These are phyloP conservation scores for Polypterus bichir DNA, from an alignment of 2,113 vertebrate species.

Conservation along the genomic window DNA sequence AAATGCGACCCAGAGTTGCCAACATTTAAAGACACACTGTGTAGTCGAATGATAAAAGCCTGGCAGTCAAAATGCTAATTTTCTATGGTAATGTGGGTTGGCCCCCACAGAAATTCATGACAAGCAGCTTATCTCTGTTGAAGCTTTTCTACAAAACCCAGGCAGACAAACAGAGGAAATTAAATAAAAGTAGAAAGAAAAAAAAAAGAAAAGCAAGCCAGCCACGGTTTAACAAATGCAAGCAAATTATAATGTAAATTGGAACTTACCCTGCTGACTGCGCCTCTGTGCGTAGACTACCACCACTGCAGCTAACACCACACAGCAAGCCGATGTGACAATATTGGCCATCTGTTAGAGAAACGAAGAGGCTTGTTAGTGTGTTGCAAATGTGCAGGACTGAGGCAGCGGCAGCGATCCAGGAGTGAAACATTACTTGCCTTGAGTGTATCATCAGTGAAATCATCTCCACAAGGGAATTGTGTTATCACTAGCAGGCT, in stretches of 20 bases:
- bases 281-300: constrained; percentile 83
- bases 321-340: constrained; percentile 74
- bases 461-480: constrained; percentile 15
- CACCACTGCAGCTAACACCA: constrained; percentile 72
- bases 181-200: background rate
- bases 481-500: constrained; percentile 5
- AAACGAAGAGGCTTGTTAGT: constrained; percentile 27
- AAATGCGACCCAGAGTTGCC: no score
- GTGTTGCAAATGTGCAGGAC: constrained; percentile 25
- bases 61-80: background rate
- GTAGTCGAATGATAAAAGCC: background rate
- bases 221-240: no score
- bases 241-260: no score
- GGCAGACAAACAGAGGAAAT: background rate
- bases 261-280: constrained; percentile 79
- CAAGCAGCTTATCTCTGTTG: no score
- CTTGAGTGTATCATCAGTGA: constrained; percentile 19
- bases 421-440: constrained; percentile 20
- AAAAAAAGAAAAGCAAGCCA: background rate
- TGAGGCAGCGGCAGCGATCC: constrained; percentile 31
- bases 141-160: background rate
- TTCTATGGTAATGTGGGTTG: no score
- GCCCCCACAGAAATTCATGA: no score
- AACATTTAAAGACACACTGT: background rate
- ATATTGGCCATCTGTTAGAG: constrained; percentile 83